These are phyloP conservation scores for Marisa cornuarietis DNA, from an alignment of 1,140 invertebrate species.

Conservation along the genomic window DNA sequence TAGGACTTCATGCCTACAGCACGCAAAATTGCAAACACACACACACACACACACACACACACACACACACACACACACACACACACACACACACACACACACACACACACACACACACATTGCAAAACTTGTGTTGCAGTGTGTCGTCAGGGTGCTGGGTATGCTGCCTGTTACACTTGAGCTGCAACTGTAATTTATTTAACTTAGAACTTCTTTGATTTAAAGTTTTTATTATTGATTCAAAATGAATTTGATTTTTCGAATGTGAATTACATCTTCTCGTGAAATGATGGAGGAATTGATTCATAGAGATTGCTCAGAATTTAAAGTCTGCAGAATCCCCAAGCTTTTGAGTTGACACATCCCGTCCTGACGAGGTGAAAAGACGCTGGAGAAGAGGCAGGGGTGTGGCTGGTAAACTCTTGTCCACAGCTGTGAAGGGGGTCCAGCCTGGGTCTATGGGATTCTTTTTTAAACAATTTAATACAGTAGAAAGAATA, in stretches of 20 bases:
- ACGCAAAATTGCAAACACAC: constrained; percentile 8
- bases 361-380: too few relatives aligned
- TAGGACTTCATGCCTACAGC: not conserved
- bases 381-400: too few relatives aligned
- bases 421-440: too few relatives aligned
- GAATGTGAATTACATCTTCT: too few relatives aligned
- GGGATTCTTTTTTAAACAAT: too few relatives aligned
- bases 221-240: not conserved
- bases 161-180: not conserved
- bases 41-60: not conserved
- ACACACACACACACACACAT: not conserved
- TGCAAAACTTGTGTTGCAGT: not conserved
- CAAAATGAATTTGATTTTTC: not conserved
- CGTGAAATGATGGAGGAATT: too few relatives aligned
- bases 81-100: not conserved
- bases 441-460: too few relatives aligned
- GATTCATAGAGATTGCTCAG: too few relatives aligned
- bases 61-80: not conserved
- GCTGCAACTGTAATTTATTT: not conserved
- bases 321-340: too few relatives aligned
- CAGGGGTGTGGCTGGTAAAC: too few relatives aligned
- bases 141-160: not conserved
- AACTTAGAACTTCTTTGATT: not conserved
- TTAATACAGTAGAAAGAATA: too few relatives aligned
- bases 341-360: too few relatives aligned